Evolutionary conservation across 2,888 invertebrate species (phyloP), one percentile per base, ranked within the genome.

Genomic region (Embidobia sp.): DNA sequence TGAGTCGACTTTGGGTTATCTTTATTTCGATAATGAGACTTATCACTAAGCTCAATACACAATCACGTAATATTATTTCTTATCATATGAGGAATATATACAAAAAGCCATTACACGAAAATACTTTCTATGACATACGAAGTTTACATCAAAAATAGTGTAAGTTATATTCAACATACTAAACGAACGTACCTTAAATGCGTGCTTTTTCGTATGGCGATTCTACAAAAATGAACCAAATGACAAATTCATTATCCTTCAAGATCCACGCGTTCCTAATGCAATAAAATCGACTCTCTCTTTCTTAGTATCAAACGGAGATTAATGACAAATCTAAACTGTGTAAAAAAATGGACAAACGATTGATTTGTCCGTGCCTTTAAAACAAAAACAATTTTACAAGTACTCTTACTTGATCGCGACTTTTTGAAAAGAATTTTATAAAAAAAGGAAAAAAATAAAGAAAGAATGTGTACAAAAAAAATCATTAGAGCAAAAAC

Each of bases 61-160:
- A 85, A n/a, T 87, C 85, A 86, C 86, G 85, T 85, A 81, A 80
- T 84, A 83, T 75, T 80, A 77, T 72, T 80, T 82, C 77, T 81
- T 82, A 80, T 76, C 82, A 80, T 81, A 79, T 85, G 82, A 84
- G 83, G 86, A 87, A 88, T 88, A 89, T 89, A 88, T 89, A 88
- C 89, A 89, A 88, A 89, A 89, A 89, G 86, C 88, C 85, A 85
- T 84, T 84, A 83, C 77, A 83, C 81, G 83, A 83, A 77, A 83
- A 85, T 69, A 74, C 55, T 81, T 84, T 82, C 80, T 84, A 82
- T 83, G 82, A 82, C 79, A 78, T 80, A 82, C 73, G 79, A 72
- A 79, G 79, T 79, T 80, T 77, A 81, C 80, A 82, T 83, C 70
- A 78, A 81, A 80, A 82, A 85, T 78, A 81, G 82, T 80, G 82